Conservation (phyloP, 23 tunicate species). For the Trididemnum nubilum region DNA sequence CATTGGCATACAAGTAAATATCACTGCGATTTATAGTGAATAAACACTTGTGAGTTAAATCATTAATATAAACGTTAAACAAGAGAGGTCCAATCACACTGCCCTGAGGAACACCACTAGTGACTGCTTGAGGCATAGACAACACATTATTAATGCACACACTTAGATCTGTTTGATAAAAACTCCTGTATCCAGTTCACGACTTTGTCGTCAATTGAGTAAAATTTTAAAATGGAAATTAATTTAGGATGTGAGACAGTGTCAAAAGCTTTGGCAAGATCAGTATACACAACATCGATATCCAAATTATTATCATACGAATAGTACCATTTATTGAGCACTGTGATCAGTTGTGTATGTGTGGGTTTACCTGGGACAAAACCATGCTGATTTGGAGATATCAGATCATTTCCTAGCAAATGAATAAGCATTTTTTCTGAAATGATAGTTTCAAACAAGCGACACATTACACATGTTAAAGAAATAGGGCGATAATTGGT, state of each 20-base stretch:
- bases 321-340: not conserved
- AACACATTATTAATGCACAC: too few relatives aligned
- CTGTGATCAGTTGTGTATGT: not conserved
- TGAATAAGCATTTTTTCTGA: not conserved
- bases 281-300: not conserved
- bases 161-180: too few relatives aligned
- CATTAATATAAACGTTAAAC: too few relatives aligned
- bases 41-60: too few relatives aligned
- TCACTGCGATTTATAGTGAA: too few relatives aligned
- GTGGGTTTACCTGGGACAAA: not conserved
- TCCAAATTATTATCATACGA: not conserved
- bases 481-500: not conserved
- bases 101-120: too few relatives aligned
- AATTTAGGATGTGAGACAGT: not conserved
- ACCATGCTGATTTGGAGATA: not conserved
- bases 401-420: not conserved
- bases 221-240: not conserved
- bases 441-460: not conserved
- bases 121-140: too few relatives aligned
- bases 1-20: too few relatives aligned
- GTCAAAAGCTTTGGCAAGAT: not conserved
- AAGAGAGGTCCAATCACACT: too few relatives aligned
- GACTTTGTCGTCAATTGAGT: too few relatives aligned
- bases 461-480: not conserved
- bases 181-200: too few relatives aligned